phyloP scores from a whole-genome alignment of 2,888 invertebrate species.

The Melanophora roralis region DNA sequence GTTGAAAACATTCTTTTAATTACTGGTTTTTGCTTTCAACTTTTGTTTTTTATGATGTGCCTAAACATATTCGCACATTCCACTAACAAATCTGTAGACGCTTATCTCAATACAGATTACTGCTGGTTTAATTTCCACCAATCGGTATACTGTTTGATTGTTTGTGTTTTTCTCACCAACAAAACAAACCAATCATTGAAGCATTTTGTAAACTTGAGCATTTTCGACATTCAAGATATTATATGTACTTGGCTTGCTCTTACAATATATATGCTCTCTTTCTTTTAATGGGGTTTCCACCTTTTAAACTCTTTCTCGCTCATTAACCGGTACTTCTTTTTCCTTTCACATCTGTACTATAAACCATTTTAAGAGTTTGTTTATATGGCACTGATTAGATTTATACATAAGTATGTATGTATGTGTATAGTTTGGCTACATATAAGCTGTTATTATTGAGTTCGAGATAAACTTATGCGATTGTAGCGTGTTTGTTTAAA shows the following conservation, averaged over 20 bases:
- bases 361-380: too few species aligned
- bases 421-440: too few species aligned
- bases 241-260: slow-evolving; percentile 17
- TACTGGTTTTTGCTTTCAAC: too few species aligned
- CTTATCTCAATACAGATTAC: not conserved
- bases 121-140: slow-evolving; percentile 18
- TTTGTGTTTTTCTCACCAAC: not conserved
- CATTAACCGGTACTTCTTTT: not conserved
- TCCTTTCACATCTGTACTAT: too few species aligned
- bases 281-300: not conserved
- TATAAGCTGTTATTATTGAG: too few species aligned
- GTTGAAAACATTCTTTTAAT: too few species aligned
- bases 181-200: slow-evolving; percentile 33
- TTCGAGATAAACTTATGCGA: too few species aligned
- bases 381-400: too few species aligned
- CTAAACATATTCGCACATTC: not conserved
- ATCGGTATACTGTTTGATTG: not conserved
- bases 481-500: too few species aligned
- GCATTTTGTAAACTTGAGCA: not conserved
- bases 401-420: not conserved
- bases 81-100: not conserved
- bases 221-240: slow-evolving; percentile 24
- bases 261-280: not conserved
- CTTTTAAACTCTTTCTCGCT: not conserved
- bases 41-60: too few species aligned